phyloP scores from a whole-genome alignment of 2,113 vertebrate genomes.

The Grammomys dolichurus region DNA sequence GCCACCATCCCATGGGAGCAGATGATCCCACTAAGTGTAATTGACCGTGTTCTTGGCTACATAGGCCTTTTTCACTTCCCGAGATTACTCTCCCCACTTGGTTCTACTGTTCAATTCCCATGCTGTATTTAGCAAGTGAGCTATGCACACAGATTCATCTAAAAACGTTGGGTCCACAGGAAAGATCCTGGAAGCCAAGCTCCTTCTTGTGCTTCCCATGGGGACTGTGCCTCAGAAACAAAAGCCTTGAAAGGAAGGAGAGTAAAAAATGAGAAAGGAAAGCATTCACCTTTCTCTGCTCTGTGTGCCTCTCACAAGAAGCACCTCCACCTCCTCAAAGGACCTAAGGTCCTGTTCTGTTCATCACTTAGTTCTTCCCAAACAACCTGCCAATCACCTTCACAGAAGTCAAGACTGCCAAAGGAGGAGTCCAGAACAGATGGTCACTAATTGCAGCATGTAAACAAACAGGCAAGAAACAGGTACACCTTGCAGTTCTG shows the following conservation, averaged over 20 bases:
- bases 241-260: not conserved
- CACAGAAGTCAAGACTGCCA: constrained; percentile 34
- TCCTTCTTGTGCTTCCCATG: not conserved
- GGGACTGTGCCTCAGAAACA: not conserved
- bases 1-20: not conserved
- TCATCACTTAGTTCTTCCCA: not conserved
- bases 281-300: not conserved
- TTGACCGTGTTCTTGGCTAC: not conserved
- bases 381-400: not conserved
- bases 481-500: constrained; percentile 63
- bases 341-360: not conserved
- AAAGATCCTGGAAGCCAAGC: not conserved
- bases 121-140: not conserved
- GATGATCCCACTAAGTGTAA: not conserved
- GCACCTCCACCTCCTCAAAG: not conserved
- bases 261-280: not conserved
- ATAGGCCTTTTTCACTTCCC: not conserved
- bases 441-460: constrained; percentile 58
- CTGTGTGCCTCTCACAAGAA: rapidly evolving
- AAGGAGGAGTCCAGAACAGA: constrained; percentile 54
- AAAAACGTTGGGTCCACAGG: not conserved
- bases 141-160: not conserved
- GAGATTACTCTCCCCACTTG: not conserved
- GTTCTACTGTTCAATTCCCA: not conserved
- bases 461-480: constrained; percentile 60